Conservation (phyloP, 2,113 vertebrate genomes). For the Trinectes maculatus region DNA sequence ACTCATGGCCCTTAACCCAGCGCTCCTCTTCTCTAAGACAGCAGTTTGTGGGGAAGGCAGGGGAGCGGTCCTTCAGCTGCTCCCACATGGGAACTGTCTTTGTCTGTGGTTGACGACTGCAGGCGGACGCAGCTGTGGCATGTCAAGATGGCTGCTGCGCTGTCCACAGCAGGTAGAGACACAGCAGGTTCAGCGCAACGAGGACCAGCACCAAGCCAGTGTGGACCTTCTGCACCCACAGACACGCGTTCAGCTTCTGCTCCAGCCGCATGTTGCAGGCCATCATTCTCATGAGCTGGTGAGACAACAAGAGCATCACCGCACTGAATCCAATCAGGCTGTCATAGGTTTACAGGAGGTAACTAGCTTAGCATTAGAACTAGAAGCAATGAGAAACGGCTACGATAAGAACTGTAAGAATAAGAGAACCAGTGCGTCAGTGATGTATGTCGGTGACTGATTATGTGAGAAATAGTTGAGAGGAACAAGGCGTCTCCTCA, state of each 20-base stretch:
- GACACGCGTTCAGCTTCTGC: conserved; percentile 87
- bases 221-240: conserved; percentile 93
- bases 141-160: conserved; percentile 61
- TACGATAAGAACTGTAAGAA: too few relatives aligned
- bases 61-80: conserved; percentile 19
- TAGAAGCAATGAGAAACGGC: background rate
- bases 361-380: conserved; percentile 1
- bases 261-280: conserved; percentile 87
- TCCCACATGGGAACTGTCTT: conserved; percentile 14
- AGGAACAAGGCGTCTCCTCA: too few relatives aligned
- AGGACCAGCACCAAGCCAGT: conserved; percentile 83
- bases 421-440: too few relatives aligned
- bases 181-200: conserved; percentile 83
- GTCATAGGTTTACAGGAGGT: too few relatives aligned
- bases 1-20: conserved; percentile 42
- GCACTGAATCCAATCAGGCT: too few relatives aligned
- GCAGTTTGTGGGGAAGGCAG: conserved; percentile 14
- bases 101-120: conserved; percentile 11
- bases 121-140: background rate
- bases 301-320: conserved; percentile 29
- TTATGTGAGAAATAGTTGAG: too few relatives aligned
- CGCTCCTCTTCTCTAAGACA: conserved; percentile 35
- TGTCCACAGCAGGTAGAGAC: conserved; percentile 76
- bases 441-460: too few relatives aligned
- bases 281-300: conserved; percentile 87